Evolutionary conservation across 92 coral and sea anemone genomes (phyloP), one percentile per base, ranked within the genome.

Genomic region (Phymanthus crucifer): DNA sequence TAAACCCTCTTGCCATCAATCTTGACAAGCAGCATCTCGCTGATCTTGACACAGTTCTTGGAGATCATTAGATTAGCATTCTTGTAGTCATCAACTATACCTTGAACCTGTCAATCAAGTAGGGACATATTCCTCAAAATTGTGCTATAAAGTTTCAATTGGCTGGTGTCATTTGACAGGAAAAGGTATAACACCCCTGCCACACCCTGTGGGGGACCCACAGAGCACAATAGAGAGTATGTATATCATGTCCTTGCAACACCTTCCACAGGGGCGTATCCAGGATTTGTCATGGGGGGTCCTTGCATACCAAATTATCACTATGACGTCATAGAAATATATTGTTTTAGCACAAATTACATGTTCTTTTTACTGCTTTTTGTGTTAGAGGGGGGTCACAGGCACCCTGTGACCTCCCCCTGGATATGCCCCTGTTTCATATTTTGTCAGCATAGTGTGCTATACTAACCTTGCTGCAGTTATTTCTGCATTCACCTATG

Each of bases 1-100:
- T 96, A 96, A 16, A 93, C 98, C 50, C 98, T 88, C 81, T 96
- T 96, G 78, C 99, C 96, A 83, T 96, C 99, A 76, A 96, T 91
- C 84, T 87, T 93, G 23, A 96, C 93, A 84, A 96, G 82, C 26
- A 96, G 83, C 99, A 96, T 93, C 87, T 96, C 99, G 66, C 99
- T 96, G 78, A 96, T 93, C 96, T 91, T 96, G 74, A 82, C 90
- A 77, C 99, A 96, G 84, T 93, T 87, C 80, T 88, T 96, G 70
- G 97, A 93, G 29, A 96, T 93, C 79, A 90, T 89, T 36, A 96
- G 91, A 78, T 96, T 93, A 29, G 99, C 99, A 80, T 93, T 96
- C 93, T 96, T 96, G 91, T 93, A 93, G 79, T 93, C 99, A 80
- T 96, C 99, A 23, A 96, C 99, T 46, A 96, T 93, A 50, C 92